A percentile compares a stretch with the other conserved stretches of the same genome.
These are phyloP conservation scores for Nomada goodeniana DNA, from an alignment of 2,888 invertebrate species.

Conservation along the genomic window DNA sequence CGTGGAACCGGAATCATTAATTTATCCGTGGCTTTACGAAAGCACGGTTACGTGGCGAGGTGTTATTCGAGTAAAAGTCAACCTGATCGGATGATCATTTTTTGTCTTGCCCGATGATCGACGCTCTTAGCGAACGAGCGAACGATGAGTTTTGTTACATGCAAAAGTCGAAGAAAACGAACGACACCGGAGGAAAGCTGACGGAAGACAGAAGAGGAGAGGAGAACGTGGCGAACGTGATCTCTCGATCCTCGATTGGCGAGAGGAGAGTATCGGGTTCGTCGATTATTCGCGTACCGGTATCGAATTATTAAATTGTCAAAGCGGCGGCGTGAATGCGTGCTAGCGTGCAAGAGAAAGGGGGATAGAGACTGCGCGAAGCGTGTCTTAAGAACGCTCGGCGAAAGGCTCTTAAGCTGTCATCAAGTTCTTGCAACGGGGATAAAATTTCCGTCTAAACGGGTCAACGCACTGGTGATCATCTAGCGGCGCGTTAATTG, in stretches of 20 bases:
- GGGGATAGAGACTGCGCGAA: constrained; percentile 8
- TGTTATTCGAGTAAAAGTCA: constrained; percentile 13
- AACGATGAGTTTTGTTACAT: constrained; percentile 18
- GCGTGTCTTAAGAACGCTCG: constrained; percentile 77
- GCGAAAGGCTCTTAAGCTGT: constrained; percentile 83
- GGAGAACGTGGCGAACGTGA: constrained; percentile 20
- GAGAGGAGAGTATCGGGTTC: constrained; percentile 69
- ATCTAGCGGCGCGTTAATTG: constrained; percentile 57
- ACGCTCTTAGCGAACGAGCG: neutral
- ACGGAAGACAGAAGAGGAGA: constrained; percentile 2
- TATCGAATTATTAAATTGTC: constrained; percentile 80
- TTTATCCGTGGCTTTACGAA: neutral
- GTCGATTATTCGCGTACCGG: constrained; percentile 78
- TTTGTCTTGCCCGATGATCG: neutral
- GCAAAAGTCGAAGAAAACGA: constrained; percentile 2
- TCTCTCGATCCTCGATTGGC: constrained; percentile 50
- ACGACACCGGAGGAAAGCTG: neutral
- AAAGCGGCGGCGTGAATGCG: constrained; percentile 67
- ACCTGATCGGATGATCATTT: constrained; percentile 45
- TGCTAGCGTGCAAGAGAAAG: constrained; percentile 5
- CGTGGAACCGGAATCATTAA: constrained; percentile 1
- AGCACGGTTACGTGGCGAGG: neutral
- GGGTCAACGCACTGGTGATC: constrained; percentile 65
- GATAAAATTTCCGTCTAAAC: constrained; percentile 79
- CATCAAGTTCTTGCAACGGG: constrained; percentile 79